Evolutionary conservation across 2,113 vertebrate genomes (phyloP), one percentile per base, ranked within the genome.

Genomic region (Macquaria australasica): DNA sequence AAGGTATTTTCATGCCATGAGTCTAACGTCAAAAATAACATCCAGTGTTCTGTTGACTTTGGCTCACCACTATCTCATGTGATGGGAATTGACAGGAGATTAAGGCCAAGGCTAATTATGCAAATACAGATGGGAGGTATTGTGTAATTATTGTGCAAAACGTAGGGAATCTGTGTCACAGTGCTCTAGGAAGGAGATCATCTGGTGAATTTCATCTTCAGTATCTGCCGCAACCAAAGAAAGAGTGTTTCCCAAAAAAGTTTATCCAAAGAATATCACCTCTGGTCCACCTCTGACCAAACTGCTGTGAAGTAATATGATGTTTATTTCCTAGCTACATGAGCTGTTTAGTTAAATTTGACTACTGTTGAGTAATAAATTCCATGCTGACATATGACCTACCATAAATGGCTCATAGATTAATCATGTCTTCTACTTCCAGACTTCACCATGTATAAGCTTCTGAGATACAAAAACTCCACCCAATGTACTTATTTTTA

Each of bases 401-500:
- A 21, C 34, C 15, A 41, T 3, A 16, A 63, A 45, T 50, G 7
- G 11, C 51, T 74, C 34, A 50, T 1, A 25, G 25, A 76, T 69
- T 21, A 77, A 48, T 81, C 72, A 77, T 2, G 10, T 31, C 37
- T 6, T 16, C 45, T 23, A 25, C 55, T 64, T 34, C 16, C 37
- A 37, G 6, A 51, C 7, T 31, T 21, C 11, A 53, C 11, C 73
- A 50, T 55, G 50, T 45, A 7, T 34, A 23, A 72, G 2, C 34
- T 48, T 79, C 21, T 68, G 12, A 21, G 0, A 37, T n/a, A 45
- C 21, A 56, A 48, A 58, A 79, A 45, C 88, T 74, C 82, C 88
- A 81, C 78, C 85, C 81, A 89, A 31, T 64, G 2, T 34, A 43
- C 1, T 51, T 83, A 3, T 48, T 74, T 70, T 76, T 56, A 48